Base-by-base conservation (phyloP, 2,888 invertebrate genomes). In the Epiperipatus broadwayi region DNA sequence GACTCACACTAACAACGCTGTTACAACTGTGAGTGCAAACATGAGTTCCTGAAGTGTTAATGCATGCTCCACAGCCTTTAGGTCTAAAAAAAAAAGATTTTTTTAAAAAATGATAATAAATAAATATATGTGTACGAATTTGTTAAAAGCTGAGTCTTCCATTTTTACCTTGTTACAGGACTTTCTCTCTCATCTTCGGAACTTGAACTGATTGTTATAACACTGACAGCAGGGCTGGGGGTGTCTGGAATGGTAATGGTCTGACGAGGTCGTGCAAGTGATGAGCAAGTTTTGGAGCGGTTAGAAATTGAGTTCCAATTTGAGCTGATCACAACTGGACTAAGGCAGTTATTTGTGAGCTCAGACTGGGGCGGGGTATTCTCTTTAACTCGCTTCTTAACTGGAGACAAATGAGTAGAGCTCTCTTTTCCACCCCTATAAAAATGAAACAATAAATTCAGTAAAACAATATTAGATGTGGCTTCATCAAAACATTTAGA, bases 321-420 rank as follows among this genome's bases (percentile, higher is more conserved):
- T 32, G 16, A 4, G 15, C 14, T 12, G 37, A 29, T 12, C 19
- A n/a, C n/a, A n/a, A n/a, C n/a, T n/a, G n/a, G n/a, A n/a, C n/a
- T n/a, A n/a, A n/a, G n/a, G n/a, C n/a, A n/a, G n/a, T n/a, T n/a
- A n/a, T n/a, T n/a, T n/a, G n/a, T n/a, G n/a, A n/a, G n/a, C n/a
- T n/a, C n/a, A n/a, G n/a, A n/a, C n/a, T n/a, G n/a, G n/a, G 59
- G 87, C 18, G 89, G 89, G 18, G 87, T 83, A 53, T 83, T 85
- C 56, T 91, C 91, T 59, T 91, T 91, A 30, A 91, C 89, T 14
- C 91, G 72, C 59, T 93, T 93, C 67, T 93, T 93, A 19, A 91
- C 89, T 2, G 93, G 93, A 51, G 87, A 89, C 51, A 91, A 64
- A 57, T 89, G 89, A 14, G 53, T 52, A 40, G 78, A 75, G 55